These are phyloP conservation scores for Cheilosia urbana DNA, from an alignment of 2,888 invertebrate species.

Conservation along the genomic window DNA sequence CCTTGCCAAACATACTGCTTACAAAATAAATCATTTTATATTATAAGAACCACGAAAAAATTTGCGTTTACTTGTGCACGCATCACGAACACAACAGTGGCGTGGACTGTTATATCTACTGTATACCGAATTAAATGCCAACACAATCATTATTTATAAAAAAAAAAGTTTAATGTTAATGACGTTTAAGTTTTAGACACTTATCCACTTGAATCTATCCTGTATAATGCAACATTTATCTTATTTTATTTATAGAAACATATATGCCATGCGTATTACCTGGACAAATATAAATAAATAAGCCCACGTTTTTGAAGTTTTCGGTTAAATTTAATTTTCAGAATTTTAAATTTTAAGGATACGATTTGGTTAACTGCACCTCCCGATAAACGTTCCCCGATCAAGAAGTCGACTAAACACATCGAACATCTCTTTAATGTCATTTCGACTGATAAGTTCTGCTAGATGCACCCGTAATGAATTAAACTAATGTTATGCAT, in stretches of 20 bases:
- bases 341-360: neutral
- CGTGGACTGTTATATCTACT: neutral
- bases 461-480: constrained; percentile 1
- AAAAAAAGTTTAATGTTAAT: neutral
- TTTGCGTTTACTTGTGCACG: too few species aligned
- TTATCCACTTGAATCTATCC: neutral
- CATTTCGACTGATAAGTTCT: constrained; percentile 9
- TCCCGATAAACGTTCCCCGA: constrained; percentile 6
- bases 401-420: constrained; percentile 6
- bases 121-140: neutral
- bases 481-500: neutral
- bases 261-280: neutral
- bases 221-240: neutral
- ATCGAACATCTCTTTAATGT: constrained; percentile 9
- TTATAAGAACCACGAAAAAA: too few species aligned
- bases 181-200: neutral
- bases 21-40: too few species aligned
- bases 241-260: neutral
- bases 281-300: neutral
- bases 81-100: too few species aligned
- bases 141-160: neutral
- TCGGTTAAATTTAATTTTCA: neutral
- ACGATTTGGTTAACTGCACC: constrained; percentile 1
- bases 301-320: neutral
- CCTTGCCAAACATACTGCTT: too few species aligned